These are phyloP conservation scores for Embiotoca jacksoni DNA, from an alignment of 2,113 vertebrate species.

Conservation along the genomic window DNA sequence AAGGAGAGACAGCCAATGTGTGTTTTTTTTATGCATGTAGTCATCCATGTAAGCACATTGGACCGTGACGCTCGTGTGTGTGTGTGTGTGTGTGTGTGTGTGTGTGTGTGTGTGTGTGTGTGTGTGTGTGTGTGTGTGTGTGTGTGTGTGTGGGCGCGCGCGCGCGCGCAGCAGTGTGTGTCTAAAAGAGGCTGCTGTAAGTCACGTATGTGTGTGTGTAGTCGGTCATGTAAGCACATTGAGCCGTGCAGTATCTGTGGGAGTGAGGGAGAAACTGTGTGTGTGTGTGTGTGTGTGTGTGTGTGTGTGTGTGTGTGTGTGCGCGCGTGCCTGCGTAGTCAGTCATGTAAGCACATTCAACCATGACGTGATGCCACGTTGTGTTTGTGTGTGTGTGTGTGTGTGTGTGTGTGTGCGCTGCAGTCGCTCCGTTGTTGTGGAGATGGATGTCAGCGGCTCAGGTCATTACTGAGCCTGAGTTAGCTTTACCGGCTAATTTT, in stretches of 20 bases:
- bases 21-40: conserved; percentile 17
- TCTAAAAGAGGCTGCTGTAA: conserved; percentile 4
- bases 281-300: conserved; percentile 20
- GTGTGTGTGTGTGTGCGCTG: conserved; percentile 26
- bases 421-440: conserved; percentile 56
- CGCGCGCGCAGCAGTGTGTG: not conserved
- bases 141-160: conserved; percentile 3
- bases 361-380: conserved; percentile 37
- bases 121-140: conserved; percentile 5
- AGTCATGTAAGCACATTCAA: conserved; percentile 54
- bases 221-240: conserved; percentile 49
- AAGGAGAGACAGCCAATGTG: not conserved
- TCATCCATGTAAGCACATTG: conserved; percentile 48
- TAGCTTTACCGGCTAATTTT: conserved; percentile 59
- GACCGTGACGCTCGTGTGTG: conserved; percentile 18
- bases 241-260: conserved; percentile 31
- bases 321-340: conserved; percentile 11
- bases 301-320: conserved; percentile 12
- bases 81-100: conserved; percentile 6
- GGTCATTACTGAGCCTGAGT: conserved; percentile 54
- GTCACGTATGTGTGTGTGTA: conserved; percentile 39
- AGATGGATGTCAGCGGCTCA: conserved; percentile 54
- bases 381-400: conserved; percentile 17
- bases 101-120: conserved; percentile 8
- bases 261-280: conserved; percentile 35